A percentile compares a stretch with the other conserved stretches of the same genome.
phyloP scores from a whole-genome alignment of 2,797 vertebrate species.

The Dendrocincla tyrannina region DNA sequence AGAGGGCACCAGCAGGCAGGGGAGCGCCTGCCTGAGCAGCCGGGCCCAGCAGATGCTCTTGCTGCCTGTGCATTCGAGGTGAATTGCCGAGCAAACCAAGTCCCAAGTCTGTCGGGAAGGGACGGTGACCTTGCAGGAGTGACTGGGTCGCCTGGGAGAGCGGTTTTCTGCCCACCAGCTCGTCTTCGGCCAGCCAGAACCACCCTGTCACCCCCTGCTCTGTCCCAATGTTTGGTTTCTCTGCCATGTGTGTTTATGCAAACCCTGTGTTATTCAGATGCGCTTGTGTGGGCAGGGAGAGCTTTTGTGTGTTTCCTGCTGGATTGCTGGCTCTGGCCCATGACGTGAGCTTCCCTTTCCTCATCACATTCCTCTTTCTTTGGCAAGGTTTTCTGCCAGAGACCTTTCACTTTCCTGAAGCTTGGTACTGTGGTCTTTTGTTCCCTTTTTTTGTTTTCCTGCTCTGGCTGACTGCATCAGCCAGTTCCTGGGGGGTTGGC shows the following conservation, averaged over 20 bases:
- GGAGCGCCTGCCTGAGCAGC: neutral
- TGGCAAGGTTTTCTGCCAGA: neutral
- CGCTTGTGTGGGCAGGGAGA: neutral
- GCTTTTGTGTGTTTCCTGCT: neutral
- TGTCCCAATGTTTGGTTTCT: neutral
- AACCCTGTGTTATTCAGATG: neutral
- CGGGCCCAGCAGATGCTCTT: accelerated
- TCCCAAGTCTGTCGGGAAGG: neutral
- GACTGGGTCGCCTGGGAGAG: accelerated
- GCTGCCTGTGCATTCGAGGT: neutral
- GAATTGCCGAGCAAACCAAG: neutral
- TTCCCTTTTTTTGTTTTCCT: neutral
- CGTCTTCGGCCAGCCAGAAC: neutral
- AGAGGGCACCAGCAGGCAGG: conserved; percentile 46
- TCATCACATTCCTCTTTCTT: neutral
- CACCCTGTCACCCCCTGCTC: accelerated
- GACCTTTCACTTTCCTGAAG: conserved; percentile 25
- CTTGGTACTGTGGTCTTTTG: neutral
- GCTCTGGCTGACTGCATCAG: neutral
- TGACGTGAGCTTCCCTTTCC: neutral
- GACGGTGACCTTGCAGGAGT: neutral
- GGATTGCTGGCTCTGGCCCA: neutral
- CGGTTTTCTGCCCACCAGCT: neutral
- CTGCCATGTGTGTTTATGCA: neutral
- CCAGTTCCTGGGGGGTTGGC: neutral